Conservation (phyloP, 2,797 vertebrate genomes). For the Pangasius sanitwongsei region DNA sequence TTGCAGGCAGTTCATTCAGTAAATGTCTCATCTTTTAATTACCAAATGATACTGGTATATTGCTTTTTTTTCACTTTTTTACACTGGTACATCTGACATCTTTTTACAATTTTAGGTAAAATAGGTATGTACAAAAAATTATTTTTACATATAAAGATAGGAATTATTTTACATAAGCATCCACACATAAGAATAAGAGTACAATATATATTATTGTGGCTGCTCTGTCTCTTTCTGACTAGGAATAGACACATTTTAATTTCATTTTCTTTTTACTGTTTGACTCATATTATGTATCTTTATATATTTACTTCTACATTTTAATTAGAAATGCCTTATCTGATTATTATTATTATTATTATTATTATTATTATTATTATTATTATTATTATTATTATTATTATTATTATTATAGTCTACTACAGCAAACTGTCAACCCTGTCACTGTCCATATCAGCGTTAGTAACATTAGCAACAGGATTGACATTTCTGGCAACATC, state of each 20-base stretch:
- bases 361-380: neutral
- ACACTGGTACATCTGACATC: neutral
- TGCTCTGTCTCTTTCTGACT: neutral
- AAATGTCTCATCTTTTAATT: neutral
- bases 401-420: neutral
- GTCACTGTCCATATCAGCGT: neutral
- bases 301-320: neutral
- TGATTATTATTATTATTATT: neutral
- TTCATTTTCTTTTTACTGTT: neutral
- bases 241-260: neutral
- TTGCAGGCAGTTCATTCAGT: neutral
- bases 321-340: neutral
- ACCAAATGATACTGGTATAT: neutral
- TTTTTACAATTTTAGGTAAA: neutral
- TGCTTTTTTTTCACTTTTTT: neutral
- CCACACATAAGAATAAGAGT: neutral
- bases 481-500: neutral
- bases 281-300: neutral
- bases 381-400: neutral
- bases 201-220: neutral
- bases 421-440: neutral
- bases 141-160: too few relatives aligned
- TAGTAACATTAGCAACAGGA: neutral
- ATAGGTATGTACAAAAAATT: too few relatives aligned
- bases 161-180: neutral